Conservation (phyloP, 92 coral and sea anemone genomes). For the Muricea muricata region DNA sequence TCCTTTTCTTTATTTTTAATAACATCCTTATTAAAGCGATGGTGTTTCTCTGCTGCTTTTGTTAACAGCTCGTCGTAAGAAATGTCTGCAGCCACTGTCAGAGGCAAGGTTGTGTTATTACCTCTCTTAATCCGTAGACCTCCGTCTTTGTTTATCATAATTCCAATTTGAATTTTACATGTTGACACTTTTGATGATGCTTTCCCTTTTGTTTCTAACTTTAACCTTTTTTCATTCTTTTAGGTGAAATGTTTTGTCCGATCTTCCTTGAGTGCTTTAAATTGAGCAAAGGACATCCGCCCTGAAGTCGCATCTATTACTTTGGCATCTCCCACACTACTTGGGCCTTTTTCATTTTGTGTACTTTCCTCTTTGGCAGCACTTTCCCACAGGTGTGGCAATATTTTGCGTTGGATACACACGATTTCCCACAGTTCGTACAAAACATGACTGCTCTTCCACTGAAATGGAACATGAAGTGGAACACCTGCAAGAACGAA, state of each 20-base stretch:
- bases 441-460: background rate
- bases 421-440: background rate
- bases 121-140: slow-evolving; percentile 63
- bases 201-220: background rate
- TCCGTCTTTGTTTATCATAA: slow-evolving; percentile 52
- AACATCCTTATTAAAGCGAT: slow-evolving; percentile 72
- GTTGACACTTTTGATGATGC: background rate
- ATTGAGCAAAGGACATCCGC: slow-evolving; percentile 31
- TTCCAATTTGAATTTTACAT: background rate
- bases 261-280: slow-evolving; percentile 31
- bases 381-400: background rate
- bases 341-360: background rate
- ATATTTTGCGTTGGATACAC: slow-evolving; percentile 12
- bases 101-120: slow-evolving; percentile 53
- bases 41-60: slow-evolving; percentile 75
- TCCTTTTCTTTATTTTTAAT: slow-evolving; percentile 60
- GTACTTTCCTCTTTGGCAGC: background rate
- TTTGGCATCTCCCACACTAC: background rate
- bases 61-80: slow-evolving; percentile 65
- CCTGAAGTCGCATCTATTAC: background rate
- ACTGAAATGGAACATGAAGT: no score
- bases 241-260: slow-evolving; percentile 16
- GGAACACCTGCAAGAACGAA: no score
- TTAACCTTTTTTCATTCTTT: slow-evolving; percentile 1
- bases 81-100: slow-evolving; percentile 57